Base-by-base conservation (phyloP, 1,140 invertebrate species). In the Brachionus plicatilis region DNA sequence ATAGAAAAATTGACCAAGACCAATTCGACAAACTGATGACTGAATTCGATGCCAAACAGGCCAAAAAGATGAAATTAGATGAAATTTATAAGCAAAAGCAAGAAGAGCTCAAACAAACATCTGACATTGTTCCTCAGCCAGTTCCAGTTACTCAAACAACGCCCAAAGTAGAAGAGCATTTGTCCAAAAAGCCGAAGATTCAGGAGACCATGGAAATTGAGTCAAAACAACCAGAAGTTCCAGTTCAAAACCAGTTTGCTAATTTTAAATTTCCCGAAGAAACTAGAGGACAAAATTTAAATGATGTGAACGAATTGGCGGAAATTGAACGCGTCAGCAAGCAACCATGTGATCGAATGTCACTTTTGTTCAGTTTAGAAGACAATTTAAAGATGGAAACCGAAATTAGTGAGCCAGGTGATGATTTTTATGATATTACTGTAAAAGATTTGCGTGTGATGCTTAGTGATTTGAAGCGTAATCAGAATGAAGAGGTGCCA, bases 221-320 rank as follows among this genome's bases (percentile, higher is more conserved):
- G 27, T 27, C 17, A 6, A 50, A 80, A 17, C 45, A 43, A n/a
- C 14, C 8, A 56, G 43, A 79, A 50, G 4, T 27, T 27, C 76
- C 9, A 79, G 20, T 45, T 53, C 78, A 60, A 37, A 82, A 82
- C 20, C 50, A 82, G 45, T 82, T 82, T 82, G 29, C 53, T 14
- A 82, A 82, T 65, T 82, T 82, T 65, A 82, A 82, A 82, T 82
- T 82, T 82, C 79, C 79, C 33, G 79, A 82, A 65, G 79, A 82
- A 68, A 82, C 79, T 11, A 82, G 37, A 65, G 79, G 79, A 41
- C 12, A 82, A 68, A 41, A 68, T 37, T 82, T 82, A 37, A 82
- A 82, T 68, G 43, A 60, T 37, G 24, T 82, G 2, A 82, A 82
- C 53, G 79, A 82, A 47, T n/a, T 82, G 27, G 79, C 79, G 24